Percentiles rank a stretch among this genome's conserved stretches.
Evolutionary conservation across 2,888 invertebrate species (phyloP).

Genomic region (Ditula angustiorana): DNA sequence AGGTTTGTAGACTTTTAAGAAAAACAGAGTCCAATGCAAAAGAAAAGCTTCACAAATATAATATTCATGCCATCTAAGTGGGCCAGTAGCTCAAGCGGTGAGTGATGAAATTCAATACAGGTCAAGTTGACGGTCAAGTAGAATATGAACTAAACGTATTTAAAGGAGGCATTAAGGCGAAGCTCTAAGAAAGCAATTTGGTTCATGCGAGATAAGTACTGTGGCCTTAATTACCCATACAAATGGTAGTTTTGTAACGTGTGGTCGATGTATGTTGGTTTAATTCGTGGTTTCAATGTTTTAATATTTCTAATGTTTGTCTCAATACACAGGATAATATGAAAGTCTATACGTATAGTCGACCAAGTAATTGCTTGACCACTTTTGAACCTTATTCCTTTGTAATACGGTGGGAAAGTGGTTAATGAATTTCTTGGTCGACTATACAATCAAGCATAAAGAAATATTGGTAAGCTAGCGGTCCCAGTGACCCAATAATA

Average conservation of each 20-base stretch:
- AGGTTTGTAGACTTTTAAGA: too few relatives aligned
- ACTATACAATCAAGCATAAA: too few relatives aligned
- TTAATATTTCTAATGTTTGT: background rate
- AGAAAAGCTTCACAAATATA: background rate
- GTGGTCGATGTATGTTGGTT: constrained; percentile 49
- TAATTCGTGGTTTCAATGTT: constrained; percentile 47
- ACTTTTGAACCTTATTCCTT: too few relatives aligned
- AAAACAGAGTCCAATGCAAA: too few relatives aligned
- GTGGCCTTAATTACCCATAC: constrained; percentile 64
- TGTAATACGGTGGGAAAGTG: too few relatives aligned
- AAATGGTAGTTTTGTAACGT: constrained; percentile 60
- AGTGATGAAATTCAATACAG: background rate
- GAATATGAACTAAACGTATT: too few relatives aligned
- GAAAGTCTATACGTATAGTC: too few relatives aligned
- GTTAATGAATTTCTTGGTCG: too few relatives aligned
- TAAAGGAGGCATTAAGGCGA: constrained; percentile 58
- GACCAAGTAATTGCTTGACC: too few relatives aligned
- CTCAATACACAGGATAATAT: background rate
- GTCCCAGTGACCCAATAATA: too few relatives aligned
- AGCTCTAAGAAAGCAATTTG: constrained; percentile 70
- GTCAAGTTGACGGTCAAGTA: constrained; percentile 17
- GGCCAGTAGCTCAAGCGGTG: constrained; percentile 10
- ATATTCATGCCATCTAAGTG: constrained; percentile 44
- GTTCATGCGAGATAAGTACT: constrained; percentile 59
- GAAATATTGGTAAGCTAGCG: too few relatives aligned